phyloP scores from a whole-genome alignment of 1,140 invertebrate genomes.

The Apis laboriosa region DNA sequence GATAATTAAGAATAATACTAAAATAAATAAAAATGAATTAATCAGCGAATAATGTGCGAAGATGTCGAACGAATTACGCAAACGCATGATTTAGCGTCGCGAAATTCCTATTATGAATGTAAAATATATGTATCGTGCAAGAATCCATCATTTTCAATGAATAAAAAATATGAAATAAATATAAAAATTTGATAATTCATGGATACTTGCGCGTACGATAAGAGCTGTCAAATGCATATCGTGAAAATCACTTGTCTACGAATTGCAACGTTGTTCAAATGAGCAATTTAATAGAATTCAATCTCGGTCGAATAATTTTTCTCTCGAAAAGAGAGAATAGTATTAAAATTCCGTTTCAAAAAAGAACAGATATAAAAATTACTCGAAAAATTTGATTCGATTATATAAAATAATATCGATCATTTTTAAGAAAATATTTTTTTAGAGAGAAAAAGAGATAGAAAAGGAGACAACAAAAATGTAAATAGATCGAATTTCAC shows the following conservation, averaged over 20 bases:
- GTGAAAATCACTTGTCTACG: neutral
- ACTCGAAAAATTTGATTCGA: neutral
- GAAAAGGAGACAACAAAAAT: neutral
- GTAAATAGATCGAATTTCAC: neutral
- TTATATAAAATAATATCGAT: neutral
- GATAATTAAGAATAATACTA: slow-evolving; percentile 64
- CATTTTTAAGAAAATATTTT: slow-evolving; percentile 8
- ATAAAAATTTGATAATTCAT: neutral
- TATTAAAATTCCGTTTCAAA: neutral
- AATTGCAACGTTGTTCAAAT: slow-evolving; percentile 30
- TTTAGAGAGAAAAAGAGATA: neutral
- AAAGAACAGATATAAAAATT: too few relatives aligned
- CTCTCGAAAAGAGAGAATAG: neutral
- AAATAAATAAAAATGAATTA: slow-evolving; percentile 71
- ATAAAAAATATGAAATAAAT: slow-evolving; percentile 19
- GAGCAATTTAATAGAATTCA: neutral
- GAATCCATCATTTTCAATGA: neutral
- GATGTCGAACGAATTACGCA: slow-evolving; percentile 32
- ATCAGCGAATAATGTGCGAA: slow-evolving; percentile 60
- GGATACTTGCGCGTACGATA: neutral
- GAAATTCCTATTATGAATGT: slow-evolving; percentile 2
- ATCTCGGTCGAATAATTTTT: neutral
- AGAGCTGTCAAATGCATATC: neutral
- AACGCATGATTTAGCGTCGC: neutral
- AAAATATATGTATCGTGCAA: neutral